Conservation (phyloP, 2,797 vertebrate genomes). For the Brotula barbata region DNA sequence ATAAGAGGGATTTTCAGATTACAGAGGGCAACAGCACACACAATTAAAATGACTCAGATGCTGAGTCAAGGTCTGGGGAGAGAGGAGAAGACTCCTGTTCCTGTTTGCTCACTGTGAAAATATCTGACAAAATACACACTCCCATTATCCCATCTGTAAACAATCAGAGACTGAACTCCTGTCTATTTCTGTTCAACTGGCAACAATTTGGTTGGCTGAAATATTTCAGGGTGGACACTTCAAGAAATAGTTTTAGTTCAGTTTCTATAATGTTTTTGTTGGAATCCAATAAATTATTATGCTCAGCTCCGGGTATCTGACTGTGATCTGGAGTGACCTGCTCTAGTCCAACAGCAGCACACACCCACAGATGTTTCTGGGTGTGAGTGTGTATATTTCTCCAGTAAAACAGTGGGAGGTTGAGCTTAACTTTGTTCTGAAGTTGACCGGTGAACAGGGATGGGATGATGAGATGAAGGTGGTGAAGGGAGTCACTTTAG, state of each 20-base stretch:
- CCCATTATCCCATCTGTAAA: background rate
- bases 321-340: conserved; percentile 33
- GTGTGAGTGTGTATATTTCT: conserved; percentile 11
- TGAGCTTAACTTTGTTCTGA: conserved; percentile 21
- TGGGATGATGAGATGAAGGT: conserved; percentile 17
- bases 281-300: conserved; percentile 5
- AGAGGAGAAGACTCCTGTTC: conserved; percentile 2
- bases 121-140: conserved; percentile 5
- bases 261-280: background rate
- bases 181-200: background rate
- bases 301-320: conserved; percentile 11
- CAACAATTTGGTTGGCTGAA: background rate
- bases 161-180: background rate
- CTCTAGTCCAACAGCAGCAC: conserved; percentile 19
- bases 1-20: conserved; percentile 26
- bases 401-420: conserved; percentile 31
- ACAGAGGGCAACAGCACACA: conserved; percentile 7
- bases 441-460: conserved; percentile 38
- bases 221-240: background rate
- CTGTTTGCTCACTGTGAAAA: conserved; percentile 18
- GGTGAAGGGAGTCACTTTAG: background rate
- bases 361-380: conserved; percentile 5
- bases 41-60: conserved; percentile 19
- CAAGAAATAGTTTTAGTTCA: background rate
- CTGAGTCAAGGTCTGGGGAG: conserved; percentile 15